phyloP scores from a whole-genome alignment of 1,140 invertebrate species.

The Marisa cornuarietis region DNA sequence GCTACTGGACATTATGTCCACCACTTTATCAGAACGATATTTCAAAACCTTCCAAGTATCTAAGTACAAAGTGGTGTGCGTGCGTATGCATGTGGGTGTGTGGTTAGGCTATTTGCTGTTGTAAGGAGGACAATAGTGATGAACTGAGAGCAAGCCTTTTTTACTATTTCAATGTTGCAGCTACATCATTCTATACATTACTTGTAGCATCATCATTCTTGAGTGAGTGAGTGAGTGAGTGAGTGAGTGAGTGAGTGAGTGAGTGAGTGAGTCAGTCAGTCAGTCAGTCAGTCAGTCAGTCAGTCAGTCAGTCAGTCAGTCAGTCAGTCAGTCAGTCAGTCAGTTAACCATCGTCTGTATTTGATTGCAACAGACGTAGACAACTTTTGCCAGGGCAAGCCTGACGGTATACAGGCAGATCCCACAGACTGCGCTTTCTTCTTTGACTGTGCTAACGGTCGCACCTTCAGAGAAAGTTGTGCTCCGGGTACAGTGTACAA shows the following conservation, averaged over 20 bases:
- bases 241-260: slow-evolving; percentile 5
- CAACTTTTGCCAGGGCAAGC: slow-evolving; percentile 33
- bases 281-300: background rate
- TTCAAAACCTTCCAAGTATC: no score
- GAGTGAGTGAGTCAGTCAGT: slow-evolving; percentile 1
- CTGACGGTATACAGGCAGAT: slow-evolving; percentile 32
- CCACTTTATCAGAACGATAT: no score
- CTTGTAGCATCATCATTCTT: background rate
- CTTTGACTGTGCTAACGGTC: slow-evolving; percentile 32
- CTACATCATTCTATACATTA: no score
- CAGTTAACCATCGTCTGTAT: background rate
- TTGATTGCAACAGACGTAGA: slow-evolving; percentile 1
- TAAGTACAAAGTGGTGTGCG: no score
- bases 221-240: background rate
- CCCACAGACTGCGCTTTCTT: slow-evolving; percentile 33
- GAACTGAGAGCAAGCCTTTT: no score
- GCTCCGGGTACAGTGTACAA: slow-evolving; percentile 29
- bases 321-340: background rate
- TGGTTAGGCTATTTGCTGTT: no score
- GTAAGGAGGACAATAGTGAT: no score
- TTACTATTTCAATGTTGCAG: no score
- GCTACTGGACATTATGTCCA: no score
- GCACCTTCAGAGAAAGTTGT: slow-evolving; percentile 27
- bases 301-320: background rate
- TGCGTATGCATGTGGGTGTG: no score